Evolutionary conservation across 1,140 invertebrate genomes (phyloP).

Genomic region (Megalopta genalis): DNA sequence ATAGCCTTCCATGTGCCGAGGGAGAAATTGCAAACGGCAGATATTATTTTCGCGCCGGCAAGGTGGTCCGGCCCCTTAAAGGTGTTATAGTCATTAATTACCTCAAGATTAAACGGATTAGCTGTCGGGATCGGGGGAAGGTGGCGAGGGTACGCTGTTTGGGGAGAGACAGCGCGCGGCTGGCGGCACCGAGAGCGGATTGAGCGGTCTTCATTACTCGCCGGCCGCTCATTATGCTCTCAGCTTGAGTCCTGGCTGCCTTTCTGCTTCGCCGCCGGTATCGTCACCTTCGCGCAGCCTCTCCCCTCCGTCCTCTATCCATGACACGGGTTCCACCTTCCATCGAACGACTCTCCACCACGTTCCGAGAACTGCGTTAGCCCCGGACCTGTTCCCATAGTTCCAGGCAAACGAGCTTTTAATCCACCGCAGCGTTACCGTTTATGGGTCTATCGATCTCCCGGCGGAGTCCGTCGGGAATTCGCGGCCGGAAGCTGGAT

Average conservation of each 20-base stretch:
- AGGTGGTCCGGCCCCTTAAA: conserved; percentile 14
- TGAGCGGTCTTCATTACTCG: conserved; percentile 73
- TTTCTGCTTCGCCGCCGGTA: conserved; percentile 22
- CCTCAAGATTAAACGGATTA: conserved; percentile 67
- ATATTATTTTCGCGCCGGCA: too few species aligned
- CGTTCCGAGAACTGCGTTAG: neutral
- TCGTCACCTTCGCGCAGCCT: conserved; percentile 28
- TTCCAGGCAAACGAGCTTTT: conserved; percentile 20
- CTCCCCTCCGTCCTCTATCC: neutral
- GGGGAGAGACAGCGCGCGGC: conserved; percentile 36
- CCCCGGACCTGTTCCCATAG: neutral
- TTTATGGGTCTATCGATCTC: conserved; percentile 8
- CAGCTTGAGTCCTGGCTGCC: conserved; percentile 64
- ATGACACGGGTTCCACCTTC: neutral
- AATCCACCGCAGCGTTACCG: conserved; percentile 2
- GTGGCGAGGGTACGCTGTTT: conserved; percentile 54
- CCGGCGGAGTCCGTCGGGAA: neutral
- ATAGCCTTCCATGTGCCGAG: too few species aligned
- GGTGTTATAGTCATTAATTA: conserved; percentile 68
- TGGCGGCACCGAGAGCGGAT: conserved; percentile 57
- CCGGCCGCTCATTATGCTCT: conserved; percentile 70
- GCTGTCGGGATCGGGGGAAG: conserved; percentile 41
- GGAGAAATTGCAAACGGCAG: too few species aligned
- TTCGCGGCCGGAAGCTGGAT: too few species aligned
- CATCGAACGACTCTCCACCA: neutral